Base-by-base conservation (phyloP, 2,797 vertebrate genomes). In the Crypturellus tataupa region DNA sequence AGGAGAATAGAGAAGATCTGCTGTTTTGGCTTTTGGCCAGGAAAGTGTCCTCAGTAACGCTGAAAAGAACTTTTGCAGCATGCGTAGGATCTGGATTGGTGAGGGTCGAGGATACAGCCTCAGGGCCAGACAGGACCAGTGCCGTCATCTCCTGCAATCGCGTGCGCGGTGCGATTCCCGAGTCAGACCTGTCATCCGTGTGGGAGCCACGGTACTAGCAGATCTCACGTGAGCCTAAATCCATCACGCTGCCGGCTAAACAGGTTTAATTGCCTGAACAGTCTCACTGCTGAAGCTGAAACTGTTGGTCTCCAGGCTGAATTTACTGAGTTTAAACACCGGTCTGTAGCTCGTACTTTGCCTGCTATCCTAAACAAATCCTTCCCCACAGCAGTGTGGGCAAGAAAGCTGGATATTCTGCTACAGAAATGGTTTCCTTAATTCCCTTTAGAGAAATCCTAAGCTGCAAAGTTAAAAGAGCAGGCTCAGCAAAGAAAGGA, bases 221-320 rank as follows among this genome's bases (percentile, higher is more conserved):
- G 55, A 80, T 70, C 67, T 70, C 73, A 67, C 79, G 31, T 24
- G 39, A 90, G 55, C 63, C 62, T 73, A 93, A 96, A 94, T 91
- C 70, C 63, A 53, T 94, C 5, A 6, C 58, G 16, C 10, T 85
- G 79, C 78, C 75, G 53, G 71, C 40, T 53, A 91, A 78, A 87
- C 40, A 55, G n/a, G 23, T 92, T 95, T 91, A 87, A 90, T 70
- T 81, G 78, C 39, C 67, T 60, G 81, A 73, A 11, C 80, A 49
- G 42, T 82, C 56, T 79, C 19, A 19, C 35, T 80, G 29, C 58
- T 85, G 53, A 33, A 33, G 51, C 13, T 59, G 44, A 71, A 71
- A 83, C 80, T 89, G 11, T 62, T 85, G 53, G 23, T 89, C 27
- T 59, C 80, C 23, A 49, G 58, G 10, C 31, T 59, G 24, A 63